These are phyloP conservation scores for Simalia tracyae DNA, from an alignment of 2,797 vertebrate species.

Conservation along the genomic window DNA sequence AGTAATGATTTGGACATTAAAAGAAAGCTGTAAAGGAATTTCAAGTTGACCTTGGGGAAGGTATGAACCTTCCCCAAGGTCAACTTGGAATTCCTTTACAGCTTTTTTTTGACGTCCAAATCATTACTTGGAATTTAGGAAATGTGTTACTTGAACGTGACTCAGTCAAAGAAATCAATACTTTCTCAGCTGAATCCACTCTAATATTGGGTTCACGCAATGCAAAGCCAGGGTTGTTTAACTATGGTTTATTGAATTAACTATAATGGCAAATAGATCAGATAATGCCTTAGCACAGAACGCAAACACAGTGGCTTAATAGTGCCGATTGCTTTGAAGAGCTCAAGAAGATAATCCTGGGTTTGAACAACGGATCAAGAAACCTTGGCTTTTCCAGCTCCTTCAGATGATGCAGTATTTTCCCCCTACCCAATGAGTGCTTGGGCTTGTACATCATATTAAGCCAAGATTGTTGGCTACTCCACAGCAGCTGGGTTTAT, in stretches of 20 bases:
- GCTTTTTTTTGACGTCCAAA: background rate
- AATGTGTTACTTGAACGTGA: background rate
- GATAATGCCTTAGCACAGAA: background rate
- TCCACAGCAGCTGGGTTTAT: no score
- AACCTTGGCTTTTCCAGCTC: background rate
- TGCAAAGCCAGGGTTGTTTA: background rate
- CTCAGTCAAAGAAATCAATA: background rate
- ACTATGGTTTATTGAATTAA: background rate
- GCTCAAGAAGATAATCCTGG: background rate
- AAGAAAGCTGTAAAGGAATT: no score
- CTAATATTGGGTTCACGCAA: background rate
- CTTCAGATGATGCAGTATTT: background rate
- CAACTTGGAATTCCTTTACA: background rate
- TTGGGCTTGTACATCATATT: no score
- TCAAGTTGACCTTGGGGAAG: no score
- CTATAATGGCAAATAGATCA: background rate
- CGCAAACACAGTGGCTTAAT: background rate
- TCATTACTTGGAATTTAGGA: background rate
- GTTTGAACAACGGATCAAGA: background rate
- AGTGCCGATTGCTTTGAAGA: background rate
- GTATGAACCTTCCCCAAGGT: background rate
- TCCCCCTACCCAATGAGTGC: background rate
- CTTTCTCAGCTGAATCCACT: background rate
- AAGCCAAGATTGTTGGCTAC: no score
- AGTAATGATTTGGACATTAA: no score